A percentile compares a stretch with the other conserved stretches of the same genome.
These are phyloP conservation scores for Peromyscus attwateri DNA, from an alignment of 2,797 vertebrate species.

Conservation along the genomic window DNA sequence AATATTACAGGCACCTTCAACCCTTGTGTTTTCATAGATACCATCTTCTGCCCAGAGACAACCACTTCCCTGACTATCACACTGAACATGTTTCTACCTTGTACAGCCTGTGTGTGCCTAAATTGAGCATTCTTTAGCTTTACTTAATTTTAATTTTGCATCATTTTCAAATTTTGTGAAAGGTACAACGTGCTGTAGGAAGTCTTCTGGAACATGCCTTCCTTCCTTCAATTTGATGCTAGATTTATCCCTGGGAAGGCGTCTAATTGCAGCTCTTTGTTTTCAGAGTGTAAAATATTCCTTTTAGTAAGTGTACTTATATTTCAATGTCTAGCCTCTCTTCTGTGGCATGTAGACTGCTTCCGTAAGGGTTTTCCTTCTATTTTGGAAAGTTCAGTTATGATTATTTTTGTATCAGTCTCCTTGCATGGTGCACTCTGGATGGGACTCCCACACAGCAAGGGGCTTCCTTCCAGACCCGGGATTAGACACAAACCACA, in stretches of 20 bases:
- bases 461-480: not conserved
- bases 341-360: not conserved
- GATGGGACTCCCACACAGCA: not conserved
- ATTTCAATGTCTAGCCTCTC: not conserved
- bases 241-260: not conserved
- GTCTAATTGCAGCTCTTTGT: not conserved
- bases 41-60: not conserved
- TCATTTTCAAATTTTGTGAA: slow-evolving; percentile 31
- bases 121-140: not conserved
- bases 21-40: not conserved
- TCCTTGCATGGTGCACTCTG: not conserved
- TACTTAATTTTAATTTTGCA: slow-evolving; percentile 27
- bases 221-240: not conserved
- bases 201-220: not conserved
- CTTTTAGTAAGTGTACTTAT: not conserved
- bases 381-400: slow-evolving; percentile 6
- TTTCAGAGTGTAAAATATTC: not conserved
- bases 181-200: not conserved
- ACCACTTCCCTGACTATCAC: not conserved
- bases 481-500: not conserved
- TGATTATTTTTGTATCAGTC: not conserved
- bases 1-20: not conserved
- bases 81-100: not conserved
- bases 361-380: not conserved
- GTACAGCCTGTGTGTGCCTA: not conserved